phyloP scores from a whole-genome alignment of 2,797 vertebrate genomes.

The Sebastes diaconus region DNA sequence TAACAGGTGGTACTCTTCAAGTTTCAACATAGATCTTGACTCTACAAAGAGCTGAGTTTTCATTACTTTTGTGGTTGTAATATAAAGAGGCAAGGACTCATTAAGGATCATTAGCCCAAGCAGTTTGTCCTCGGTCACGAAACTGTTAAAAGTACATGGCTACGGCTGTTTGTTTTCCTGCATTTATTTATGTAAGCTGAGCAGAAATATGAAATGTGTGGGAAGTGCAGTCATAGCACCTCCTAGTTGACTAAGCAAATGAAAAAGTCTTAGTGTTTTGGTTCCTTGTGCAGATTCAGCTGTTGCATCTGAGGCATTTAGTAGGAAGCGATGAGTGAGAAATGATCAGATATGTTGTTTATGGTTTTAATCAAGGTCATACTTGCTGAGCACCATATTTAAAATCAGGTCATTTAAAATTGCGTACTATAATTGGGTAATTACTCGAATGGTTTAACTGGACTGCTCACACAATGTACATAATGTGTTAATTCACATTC shows the following conservation, averaged over 20 bases:
- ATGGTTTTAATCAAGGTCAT: not conserved
- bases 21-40: too few species aligned
- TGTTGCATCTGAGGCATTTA: not conserved
- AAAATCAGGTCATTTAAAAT: not conserved
- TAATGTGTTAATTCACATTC: not conserved
- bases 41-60: not conserved
- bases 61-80: not conserved
- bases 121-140: not conserved
- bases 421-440: not conserved
- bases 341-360: not conserved
- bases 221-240: not conserved
- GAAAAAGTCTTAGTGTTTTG: not conserved
- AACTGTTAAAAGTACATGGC: not conserved
- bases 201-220: constrained; percentile 9
- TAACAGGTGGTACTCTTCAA: not conserved
- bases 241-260: not conserved
- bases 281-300: not conserved
- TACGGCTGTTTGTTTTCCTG: not conserved
- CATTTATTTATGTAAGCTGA: not conserved
- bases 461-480: not conserved
- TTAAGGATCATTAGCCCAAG: not conserved
- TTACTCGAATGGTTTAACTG: not conserved
- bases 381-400: not conserved
- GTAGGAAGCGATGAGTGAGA: not conserved
- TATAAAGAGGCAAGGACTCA: not conserved